Percentiles rank a stretch among this genome's conserved stretches.
These are phyloP conservation scores for Tachysurus fulvidraco DNA, from an alignment of 2,113 vertebrate genomes.

Conservation along the genomic window DNA sequence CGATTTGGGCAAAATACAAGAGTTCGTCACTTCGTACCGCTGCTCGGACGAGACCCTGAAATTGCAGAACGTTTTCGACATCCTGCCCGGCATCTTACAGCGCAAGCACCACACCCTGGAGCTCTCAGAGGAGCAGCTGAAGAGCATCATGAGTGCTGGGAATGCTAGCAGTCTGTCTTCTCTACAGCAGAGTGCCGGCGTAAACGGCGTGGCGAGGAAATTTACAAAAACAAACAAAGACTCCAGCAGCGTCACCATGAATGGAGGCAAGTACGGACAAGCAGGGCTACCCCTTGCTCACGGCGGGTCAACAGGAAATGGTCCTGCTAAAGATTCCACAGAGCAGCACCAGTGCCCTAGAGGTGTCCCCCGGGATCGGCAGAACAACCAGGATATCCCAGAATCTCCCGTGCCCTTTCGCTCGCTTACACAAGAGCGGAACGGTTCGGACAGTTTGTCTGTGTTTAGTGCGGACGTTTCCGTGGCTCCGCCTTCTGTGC, in stretches of 20 bases:
- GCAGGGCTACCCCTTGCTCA: conserved; percentile 57
- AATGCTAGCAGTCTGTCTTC: conserved; percentile 57
- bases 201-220: conserved; percentile 86
- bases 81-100: conserved; percentile 77
- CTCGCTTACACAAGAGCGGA: conserved; percentile 41
- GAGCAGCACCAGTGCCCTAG: conserved; percentile 58
- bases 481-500: conserved; percentile 25
- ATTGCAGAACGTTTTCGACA: conserved; percentile 81
- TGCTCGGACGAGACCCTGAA: conserved; percentile 85
- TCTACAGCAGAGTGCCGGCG: conserved; percentile 73
- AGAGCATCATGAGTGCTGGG: conserved; percentile 78
- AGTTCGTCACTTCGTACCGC: conserved; percentile 82
- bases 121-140: conserved; percentile 82
- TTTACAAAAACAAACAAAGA: conserved; percentile 74
- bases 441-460: background rate
- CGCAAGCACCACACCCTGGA: conserved; percentile 79
- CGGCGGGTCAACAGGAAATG: conserved; percentile 73
- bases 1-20: conserved; percentile 78
- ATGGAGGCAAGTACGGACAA: conserved; percentile 65
- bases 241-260: conserved; percentile 60
- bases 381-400: conserved; percentile 11
- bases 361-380: conserved; percentile 10
- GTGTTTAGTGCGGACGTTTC: conserved; percentile 39
- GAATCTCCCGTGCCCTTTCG: conserved; percentile 10
- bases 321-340: conserved; percentile 73